Conservation (phyloP, 2,113 vertebrate species). For the Melozone crissalis region DNA sequence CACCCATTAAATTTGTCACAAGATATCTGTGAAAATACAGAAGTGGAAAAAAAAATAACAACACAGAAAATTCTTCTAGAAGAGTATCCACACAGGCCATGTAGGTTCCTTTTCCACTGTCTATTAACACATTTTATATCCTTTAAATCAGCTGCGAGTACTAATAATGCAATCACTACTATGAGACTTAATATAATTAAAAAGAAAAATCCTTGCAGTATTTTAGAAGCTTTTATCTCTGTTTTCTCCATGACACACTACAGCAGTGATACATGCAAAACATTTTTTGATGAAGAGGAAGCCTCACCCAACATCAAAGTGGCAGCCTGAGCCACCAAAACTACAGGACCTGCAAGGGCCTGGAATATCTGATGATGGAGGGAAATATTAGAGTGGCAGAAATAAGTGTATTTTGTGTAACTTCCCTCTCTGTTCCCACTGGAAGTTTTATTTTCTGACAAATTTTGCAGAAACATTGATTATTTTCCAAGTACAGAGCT, state of each 20-base stretch:
- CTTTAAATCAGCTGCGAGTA: not conserved
- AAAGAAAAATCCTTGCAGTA: not conserved
- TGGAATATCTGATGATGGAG: not conserved
- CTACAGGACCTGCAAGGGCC: not conserved
- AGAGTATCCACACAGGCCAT: not conserved
- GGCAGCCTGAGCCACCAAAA: not conserved
- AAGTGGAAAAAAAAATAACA: not conserved
- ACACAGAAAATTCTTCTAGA: not conserved
- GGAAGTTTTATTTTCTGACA: not conserved
- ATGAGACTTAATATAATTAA: not conserved
- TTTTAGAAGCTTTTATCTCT: not conserved
- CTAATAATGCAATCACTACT: not conserved
- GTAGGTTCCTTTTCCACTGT: not conserved
- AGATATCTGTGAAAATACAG: constrained; percentile 83
- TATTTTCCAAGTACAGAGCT: not conserved
- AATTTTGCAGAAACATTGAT: not conserved
- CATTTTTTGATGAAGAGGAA: not conserved
- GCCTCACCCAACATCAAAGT: not conserved
- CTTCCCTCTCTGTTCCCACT: not conserved
- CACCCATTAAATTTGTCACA: constrained; percentile 97
- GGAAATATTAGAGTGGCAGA: not conserved
- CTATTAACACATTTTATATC: not conserved
- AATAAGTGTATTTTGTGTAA: not conserved
- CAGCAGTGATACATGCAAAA: not conserved
- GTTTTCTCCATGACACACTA: not conserved